Percentiles rank a stretch among this genome's conserved stretches.
Evolutionary conservation across 2,888 invertebrate species (phyloP).

Genomic region (Agrilus mali): DNA sequence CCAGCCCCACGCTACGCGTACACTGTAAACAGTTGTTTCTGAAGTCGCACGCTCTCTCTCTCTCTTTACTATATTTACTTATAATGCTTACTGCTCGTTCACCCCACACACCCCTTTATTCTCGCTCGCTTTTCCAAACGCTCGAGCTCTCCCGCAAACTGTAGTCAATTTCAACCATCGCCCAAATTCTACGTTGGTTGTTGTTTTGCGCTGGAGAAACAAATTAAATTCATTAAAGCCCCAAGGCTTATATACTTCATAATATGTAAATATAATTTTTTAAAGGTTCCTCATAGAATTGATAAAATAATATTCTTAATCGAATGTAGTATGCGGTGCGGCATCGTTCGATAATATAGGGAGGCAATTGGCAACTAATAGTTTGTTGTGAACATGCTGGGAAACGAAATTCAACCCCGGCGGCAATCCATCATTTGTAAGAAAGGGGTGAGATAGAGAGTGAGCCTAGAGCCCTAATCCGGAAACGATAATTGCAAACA

Average conservation of each 20-base stretch:
- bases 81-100: conserved; percentile 1
- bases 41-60: conserved; percentile 6
- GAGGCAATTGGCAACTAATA: conserved; percentile 4
- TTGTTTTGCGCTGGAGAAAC: too few relatives aligned
- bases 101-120: conserved; percentile 6
- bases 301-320: too few relatives aligned
- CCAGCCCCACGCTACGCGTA: conserved; percentile 14
- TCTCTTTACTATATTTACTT: too few relatives aligned
- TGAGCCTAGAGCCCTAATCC: conserved; percentile 22
- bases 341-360: conserved; percentile 5
- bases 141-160: background rate
- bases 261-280: too few relatives aligned
- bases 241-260: too few relatives aligned
- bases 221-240: too few relatives aligned
- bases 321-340: too few relatives aligned
- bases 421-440: conserved; percentile 29
- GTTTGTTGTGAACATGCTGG: conserved; percentile 5
- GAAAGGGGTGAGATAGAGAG: conserved; percentile 23
- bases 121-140: conserved; percentile 5
- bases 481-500: conserved; percentile 35
- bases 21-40: conserved; percentile 20
- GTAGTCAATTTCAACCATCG: background rate
- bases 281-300: too few relatives aligned
- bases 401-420: conserved; percentile 11
- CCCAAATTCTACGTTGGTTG: too few relatives aligned